Evolutionary conservation across 2,888 invertebrate species (phyloP).

Genomic region (Phortica okadai): DNA sequence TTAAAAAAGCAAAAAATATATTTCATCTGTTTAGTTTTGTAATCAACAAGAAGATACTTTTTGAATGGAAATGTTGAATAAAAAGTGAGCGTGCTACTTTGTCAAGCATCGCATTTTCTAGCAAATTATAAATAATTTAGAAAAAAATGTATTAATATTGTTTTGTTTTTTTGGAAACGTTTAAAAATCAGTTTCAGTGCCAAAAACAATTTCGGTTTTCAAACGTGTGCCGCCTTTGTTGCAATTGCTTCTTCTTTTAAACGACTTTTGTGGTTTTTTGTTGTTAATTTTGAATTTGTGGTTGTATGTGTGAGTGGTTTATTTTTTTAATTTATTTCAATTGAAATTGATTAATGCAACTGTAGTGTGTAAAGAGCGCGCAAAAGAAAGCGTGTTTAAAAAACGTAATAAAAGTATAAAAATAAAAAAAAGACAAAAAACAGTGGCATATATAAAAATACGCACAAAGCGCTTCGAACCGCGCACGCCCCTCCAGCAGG

Average conservation of each 20-base stretch:
- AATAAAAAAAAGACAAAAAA: background rate
- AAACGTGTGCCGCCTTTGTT: slow-evolving; percentile 2
- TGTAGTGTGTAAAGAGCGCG: background rate
- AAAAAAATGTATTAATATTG: background rate
- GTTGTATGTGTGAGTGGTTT: background rate
- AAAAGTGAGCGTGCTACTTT: too few relatives aligned
- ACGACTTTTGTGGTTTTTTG: slow-evolving; percentile 38
- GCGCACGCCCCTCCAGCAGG: background rate
- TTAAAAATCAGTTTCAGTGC: background rate
- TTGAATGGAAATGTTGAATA: background rate
- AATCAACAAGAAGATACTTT: slow-evolving; percentile 18
- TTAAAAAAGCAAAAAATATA: background rate
- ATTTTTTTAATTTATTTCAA: slow-evolving; percentile 51
- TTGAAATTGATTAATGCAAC: slow-evolving; percentile 50
- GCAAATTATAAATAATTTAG: background rate
- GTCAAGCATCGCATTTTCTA: background rate
- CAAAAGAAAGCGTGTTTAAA: slow-evolving; percentile 14
- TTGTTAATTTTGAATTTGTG: slow-evolving; percentile 21
- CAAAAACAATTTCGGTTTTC: background rate
- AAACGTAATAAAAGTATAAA: background rate
- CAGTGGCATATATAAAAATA: background rate
- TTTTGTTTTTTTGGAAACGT: background rate
- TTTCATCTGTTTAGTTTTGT: slow-evolving; percentile 23
- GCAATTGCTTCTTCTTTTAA: slow-evolving; percentile 40
- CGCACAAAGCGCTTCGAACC: background rate